A percentile compares a stretch with the other conserved stretches of the same genome.
Evolutionary conservation across 2,113 vertebrate species (phyloP).

Genomic region (Murina feae): DNA sequence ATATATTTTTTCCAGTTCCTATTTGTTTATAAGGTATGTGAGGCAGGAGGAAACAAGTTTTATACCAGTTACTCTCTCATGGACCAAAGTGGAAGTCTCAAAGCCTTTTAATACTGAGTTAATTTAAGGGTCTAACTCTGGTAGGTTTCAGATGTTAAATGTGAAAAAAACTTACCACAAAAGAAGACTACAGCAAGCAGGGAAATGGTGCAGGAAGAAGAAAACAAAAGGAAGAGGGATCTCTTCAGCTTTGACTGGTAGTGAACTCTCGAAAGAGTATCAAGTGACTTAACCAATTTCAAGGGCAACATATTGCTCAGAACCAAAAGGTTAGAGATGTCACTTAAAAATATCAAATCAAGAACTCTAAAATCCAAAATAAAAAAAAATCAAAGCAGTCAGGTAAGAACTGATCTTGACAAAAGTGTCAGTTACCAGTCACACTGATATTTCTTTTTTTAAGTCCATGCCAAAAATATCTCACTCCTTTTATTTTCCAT

Average conservation of each 20-base stretch:
- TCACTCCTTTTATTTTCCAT: conserved; percentile 26
- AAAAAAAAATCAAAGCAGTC: conserved; percentile 44
- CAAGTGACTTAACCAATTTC: conserved; percentile 68
- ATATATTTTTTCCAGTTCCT: conserved; percentile 5
- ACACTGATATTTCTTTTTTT: conserved; percentile 50
- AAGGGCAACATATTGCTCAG: conserved; percentile 5
- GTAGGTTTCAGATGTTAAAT: conserved; percentile 41
- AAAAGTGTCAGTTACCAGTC: conserved; percentile 59
- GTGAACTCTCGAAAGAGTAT: conserved; percentile 50
- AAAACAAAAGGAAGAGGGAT: conserved; percentile 54
- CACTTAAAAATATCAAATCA: conserved; percentile 44
- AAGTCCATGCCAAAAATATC: conserved; percentile 44
- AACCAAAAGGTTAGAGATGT: conserved; percentile 60
- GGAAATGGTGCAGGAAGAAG: conserved; percentile 32
- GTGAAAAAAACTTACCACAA: conserved; percentile 28
- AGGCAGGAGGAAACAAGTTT: not conserved
- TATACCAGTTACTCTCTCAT: conserved; percentile 16
- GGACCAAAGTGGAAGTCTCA: conserved; percentile 3
- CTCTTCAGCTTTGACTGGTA: conserved; percentile 50
- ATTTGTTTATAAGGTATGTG: not conserved
- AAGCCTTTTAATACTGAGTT: conserved; percentile 35
- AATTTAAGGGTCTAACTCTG: conserved; percentile 44
- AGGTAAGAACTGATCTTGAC: conserved; percentile 60
- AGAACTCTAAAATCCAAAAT: conserved; percentile 44
- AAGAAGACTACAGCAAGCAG: conserved; percentile 37